A percentile compares a stretch with the other conserved stretches of the same genome.
Evolutionary conservation across 2,113 vertebrate species (phyloP).

Genomic region (Chauna torquata): DNA sequence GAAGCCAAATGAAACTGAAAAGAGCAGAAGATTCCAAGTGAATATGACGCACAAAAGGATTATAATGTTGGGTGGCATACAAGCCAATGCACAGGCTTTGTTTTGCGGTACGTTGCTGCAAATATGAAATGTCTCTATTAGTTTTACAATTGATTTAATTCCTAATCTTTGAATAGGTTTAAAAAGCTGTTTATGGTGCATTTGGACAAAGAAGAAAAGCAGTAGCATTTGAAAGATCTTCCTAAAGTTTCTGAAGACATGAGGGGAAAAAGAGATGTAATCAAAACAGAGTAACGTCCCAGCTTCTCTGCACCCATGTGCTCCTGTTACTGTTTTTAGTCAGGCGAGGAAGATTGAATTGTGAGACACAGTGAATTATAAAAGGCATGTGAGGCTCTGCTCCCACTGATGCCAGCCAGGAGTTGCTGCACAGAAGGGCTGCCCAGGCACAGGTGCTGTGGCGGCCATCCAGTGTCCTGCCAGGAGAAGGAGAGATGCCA

Average conservation of each 20-base stretch:
- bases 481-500: not conserved
- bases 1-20: not conserved
- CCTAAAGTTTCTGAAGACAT: not conserved
- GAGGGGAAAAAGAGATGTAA: not conserved
- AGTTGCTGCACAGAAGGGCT: not conserved
- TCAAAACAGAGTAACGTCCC: not conserved
- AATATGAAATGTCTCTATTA: not conserved
- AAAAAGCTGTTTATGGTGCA: not conserved
- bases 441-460: not conserved
- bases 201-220: not conserved
- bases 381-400: not conserved
- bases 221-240: not conserved
- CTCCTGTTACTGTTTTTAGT: not conserved
- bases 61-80: not conserved
- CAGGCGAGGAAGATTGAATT: not conserved
- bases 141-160: not conserved
- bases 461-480: not conserved
- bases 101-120: not conserved
- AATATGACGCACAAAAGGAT: not conserved
- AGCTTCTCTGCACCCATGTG: not conserved
- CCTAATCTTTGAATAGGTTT: not conserved
- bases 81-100: not conserved
- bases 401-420: not conserved
- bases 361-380: not conserved
- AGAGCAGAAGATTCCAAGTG: not conserved